These are phyloP conservation scores for Cerastis leucographa DNA, from an alignment of 2,888 invertebrate species.

Conservation along the genomic window DNA sequence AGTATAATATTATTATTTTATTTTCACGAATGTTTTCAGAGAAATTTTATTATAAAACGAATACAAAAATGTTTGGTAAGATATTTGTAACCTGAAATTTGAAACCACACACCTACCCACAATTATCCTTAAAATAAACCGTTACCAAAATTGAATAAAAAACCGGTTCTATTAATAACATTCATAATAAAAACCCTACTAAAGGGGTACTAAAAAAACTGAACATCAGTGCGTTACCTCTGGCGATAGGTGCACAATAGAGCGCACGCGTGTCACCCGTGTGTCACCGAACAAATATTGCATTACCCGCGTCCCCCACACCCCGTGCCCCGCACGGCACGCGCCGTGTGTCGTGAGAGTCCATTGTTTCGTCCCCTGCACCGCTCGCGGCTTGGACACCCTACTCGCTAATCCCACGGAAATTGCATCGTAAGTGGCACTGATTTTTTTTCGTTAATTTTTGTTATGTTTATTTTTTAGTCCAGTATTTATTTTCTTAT, in stretches of 20 bases:
- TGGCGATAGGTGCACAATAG: conserved; percentile 84
- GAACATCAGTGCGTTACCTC: conserved; percentile 74
- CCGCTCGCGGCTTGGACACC: conserved; percentile 80
- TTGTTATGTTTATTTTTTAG: conserved; percentile 53
- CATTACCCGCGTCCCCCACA: conserved; percentile 77
- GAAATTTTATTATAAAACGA: no score
- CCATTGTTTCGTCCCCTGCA: conserved; percentile 79
- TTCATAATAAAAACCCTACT: conserved; percentile 21
- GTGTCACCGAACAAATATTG: conserved; percentile 89
- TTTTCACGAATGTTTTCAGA: no score
- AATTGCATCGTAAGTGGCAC: conserved; percentile 80
- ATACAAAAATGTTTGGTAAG: background rate
- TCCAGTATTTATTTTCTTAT: background rate
- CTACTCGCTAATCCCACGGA: conserved; percentile 83
- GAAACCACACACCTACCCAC: background rate
- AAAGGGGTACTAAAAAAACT: conserved; percentile 52
- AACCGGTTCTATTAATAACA: conserved; percentile 3
- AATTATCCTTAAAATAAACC: background rate
- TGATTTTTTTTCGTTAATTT: conserved; percentile 76
- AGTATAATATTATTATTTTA: no score
- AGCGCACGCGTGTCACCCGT: conserved; percentile 87
- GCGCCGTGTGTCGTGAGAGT: conserved; percentile 75
- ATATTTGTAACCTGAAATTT: background rate
- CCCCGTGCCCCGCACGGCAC: conserved; percentile 64
- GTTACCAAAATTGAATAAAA: conserved; percentile 1